phyloP scores from a whole-genome alignment of 2,797 vertebrate genomes.

The Moxostoma hubbsi region DNA sequence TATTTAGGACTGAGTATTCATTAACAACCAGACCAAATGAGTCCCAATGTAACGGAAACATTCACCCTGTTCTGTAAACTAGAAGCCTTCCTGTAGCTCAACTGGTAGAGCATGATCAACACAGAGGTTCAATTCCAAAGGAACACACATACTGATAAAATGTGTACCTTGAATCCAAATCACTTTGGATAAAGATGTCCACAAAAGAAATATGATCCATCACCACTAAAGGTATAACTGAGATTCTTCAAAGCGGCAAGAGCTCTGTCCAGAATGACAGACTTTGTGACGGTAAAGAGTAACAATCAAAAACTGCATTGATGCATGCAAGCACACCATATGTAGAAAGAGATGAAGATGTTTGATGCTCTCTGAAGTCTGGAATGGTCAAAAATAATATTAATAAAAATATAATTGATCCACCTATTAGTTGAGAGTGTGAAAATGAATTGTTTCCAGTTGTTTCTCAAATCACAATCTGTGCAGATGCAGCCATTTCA shows the following conservation, averaged over 20 bases:
- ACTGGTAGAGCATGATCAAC: conserved; percentile 1
- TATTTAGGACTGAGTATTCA: conserved; percentile 46
- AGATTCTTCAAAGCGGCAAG: background rate
- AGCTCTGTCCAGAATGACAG: background rate
- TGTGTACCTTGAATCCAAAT: conserved; percentile 1
- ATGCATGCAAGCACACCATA: background rate
- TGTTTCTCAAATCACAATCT: background rate
- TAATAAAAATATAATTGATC: too few species aligned
- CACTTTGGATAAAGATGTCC: background rate
- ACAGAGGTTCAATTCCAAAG: background rate
- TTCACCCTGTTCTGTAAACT: background rate
- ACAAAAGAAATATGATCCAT: background rate
- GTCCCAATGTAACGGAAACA: conserved; percentile 9
- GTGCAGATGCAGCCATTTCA: background rate
- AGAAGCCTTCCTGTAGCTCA: background rate
- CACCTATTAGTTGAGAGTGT: background rate
- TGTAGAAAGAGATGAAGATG: background rate
- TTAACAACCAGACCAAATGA: conserved; percentile 8
- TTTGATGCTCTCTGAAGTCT: background rate
- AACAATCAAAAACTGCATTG: background rate
- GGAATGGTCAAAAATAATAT: background rate
- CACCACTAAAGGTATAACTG: background rate
- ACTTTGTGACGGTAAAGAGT: background rate
- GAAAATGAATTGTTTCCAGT: background rate
- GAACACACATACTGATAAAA: background rate